phyloP scores from a whole-genome alignment of 2,797 vertebrate genomes.

The Alectoris magna region DNA sequence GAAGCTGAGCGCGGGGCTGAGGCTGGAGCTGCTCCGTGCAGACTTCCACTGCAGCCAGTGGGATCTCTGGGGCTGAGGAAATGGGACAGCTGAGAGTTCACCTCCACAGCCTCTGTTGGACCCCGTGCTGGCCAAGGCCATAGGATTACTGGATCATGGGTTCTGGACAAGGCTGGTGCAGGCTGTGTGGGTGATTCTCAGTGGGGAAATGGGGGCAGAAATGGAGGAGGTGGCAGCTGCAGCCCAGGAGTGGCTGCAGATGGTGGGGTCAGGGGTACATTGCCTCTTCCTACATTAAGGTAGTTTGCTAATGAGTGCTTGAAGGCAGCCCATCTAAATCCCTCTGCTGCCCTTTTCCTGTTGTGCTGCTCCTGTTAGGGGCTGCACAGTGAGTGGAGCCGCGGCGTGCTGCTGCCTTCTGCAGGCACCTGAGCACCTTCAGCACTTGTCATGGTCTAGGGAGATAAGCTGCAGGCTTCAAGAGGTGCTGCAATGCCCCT shows the following conservation, averaged over 20 bases:
- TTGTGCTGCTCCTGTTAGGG: fast-evolving
- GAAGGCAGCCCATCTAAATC: not conserved
- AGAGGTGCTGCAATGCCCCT: not conserved
- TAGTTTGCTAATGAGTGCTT: not conserved
- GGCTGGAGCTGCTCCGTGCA: not conserved
- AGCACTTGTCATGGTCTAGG: fast-evolving
- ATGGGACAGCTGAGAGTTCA: not conserved
- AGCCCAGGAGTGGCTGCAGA: fast-evolving
- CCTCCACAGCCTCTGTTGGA: not conserved
- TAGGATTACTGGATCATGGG: not conserved
- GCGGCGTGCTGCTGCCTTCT: not conserved
- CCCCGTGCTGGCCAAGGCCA: not conserved
- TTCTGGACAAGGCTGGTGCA: not conserved
- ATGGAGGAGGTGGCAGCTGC: not conserved
- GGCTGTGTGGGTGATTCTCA: fast-evolving
- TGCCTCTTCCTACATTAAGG: not conserved
- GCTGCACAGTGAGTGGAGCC: not conserved
- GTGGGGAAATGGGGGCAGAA: not conserved
- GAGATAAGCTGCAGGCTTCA: not conserved
- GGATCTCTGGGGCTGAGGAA: not conserved
- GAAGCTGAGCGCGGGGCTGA: not conserved
- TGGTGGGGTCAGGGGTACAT: fast-evolving
- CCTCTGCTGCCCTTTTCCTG: not conserved
- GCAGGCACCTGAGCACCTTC: not conserved
- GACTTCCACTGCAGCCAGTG: fast-evolving